A percentile compares a stretch with the other conserved stretches of the same genome.
These are phyloP conservation scores for Cladopsammia gracilis DNA, from an alignment of 64 coral and sea anemone species.

Conservation along the genomic window DNA sequence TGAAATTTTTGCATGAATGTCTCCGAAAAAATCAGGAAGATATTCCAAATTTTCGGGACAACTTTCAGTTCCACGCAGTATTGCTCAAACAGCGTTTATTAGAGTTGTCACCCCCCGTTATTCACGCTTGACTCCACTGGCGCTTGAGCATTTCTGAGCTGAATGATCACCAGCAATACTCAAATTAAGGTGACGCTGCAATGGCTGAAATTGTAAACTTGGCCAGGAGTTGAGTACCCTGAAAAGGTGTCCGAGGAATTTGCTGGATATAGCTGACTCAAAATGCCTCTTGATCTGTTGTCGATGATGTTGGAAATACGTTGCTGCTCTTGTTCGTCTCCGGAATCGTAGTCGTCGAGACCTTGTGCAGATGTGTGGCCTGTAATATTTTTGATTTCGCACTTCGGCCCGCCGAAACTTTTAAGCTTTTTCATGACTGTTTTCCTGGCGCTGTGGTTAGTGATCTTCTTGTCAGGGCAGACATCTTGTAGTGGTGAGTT, in stretches of 20 bases:
- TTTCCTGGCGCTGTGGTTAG: constrained; percentile 41
- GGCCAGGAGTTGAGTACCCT: constrained; percentile 19
- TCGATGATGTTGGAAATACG: not conserved
- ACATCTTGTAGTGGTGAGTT: not conserved
- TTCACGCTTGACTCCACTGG: not conserved
- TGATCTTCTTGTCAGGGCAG: constrained; percentile 6
- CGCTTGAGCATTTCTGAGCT: not conserved
- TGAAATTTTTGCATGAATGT: no score
- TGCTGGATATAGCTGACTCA: constrained; percentile 22
- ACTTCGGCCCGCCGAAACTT: constrained; percentile 1
- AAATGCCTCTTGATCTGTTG: not conserved
- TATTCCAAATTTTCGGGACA: no score
- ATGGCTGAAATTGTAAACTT: not conserved
- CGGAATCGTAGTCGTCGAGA: not conserved
- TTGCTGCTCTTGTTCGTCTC: constrained; percentile 6
- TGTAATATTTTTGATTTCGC: constrained; percentile 2
- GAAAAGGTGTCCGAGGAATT: not conserved
- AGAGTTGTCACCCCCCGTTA: no score
- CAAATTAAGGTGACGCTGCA: constrained; percentile 22
- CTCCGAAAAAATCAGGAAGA: no score
- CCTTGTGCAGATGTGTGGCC: no score
- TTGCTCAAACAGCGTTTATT: no score
- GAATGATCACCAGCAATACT: not conserved
- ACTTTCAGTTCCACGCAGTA: no score
- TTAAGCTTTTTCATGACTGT: not conserved